These are phyloP conservation scores for Oreochromis tanganicae DNA, from an alignment of 2,113 vertebrate species.

Conservation along the genomic window DNA sequence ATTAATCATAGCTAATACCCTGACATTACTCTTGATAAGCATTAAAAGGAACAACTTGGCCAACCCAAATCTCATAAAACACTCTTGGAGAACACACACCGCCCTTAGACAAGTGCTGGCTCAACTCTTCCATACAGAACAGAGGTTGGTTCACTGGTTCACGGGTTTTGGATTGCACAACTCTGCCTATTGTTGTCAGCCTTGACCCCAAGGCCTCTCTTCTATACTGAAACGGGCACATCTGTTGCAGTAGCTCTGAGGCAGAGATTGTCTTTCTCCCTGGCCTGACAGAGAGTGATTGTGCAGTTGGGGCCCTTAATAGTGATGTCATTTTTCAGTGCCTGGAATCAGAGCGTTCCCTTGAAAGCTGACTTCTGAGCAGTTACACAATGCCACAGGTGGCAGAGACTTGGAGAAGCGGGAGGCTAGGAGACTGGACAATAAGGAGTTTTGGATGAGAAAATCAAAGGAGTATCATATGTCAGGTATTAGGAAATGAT, in stretches of 20 bases:
- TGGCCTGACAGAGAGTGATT: slow-evolving; percentile 59
- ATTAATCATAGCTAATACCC: background rate
- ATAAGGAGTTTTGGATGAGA: slow-evolving; percentile 1
- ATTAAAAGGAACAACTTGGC: background rate
- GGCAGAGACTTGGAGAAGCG: slow-evolving; percentile 14
- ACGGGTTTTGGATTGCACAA: slow-evolving; percentile 61
- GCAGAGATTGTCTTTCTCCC: slow-evolving; percentile 64
- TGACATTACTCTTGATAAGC: background rate
- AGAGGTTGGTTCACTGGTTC: slow-evolving; percentile 26
- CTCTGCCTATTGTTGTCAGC: slow-evolving; percentile 62
- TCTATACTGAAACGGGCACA: slow-evolving; percentile 54
- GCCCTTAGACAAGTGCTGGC: background rate
- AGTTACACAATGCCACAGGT: slow-evolving; percentile 68
- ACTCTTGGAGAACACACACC: background rate
- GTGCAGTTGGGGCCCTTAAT: slow-evolving; percentile 30
- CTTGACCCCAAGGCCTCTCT: slow-evolving; percentile 57
- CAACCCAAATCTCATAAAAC: slow-evolving; percentile 11
- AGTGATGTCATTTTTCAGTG: slow-evolving; percentile 67
- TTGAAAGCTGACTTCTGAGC: slow-evolving; percentile 42
- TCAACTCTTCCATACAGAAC: background rate
- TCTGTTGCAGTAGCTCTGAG: slow-evolving; percentile 60
- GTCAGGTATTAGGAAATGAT: slow-evolving; percentile 56
- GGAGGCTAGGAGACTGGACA: background rate
- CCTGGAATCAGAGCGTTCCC: slow-evolving; percentile 21
- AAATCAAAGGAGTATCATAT: slow-evolving; percentile 61